These are phyloP conservation scores for Dolichallabes microphthalmus DNA, from an alignment of 2,113 vertebrate genomes.

Conservation along the genomic window DNA sequence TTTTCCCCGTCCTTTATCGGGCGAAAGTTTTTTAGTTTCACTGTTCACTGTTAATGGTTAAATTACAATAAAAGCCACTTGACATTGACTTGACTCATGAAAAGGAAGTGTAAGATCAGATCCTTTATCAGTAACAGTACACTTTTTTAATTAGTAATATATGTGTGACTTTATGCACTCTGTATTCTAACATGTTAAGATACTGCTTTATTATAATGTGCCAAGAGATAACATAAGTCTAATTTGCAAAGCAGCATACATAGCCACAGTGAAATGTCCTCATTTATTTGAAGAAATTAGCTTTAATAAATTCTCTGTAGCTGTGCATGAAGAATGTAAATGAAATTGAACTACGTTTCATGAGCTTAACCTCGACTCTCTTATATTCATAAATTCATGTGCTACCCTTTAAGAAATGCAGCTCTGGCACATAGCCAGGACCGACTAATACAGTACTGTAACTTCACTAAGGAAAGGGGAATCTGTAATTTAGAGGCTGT, in stretches of 20 bases:
- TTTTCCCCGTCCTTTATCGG: no score
- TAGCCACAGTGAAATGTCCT: conserved; percentile 4
- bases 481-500: not conserved
- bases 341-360: conserved; percentile 10
- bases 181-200: not conserved
- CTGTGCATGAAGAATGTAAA: conserved; percentile 16
- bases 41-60: no score
- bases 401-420: conserved; percentile 11
- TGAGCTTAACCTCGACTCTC: conserved; percentile 26
- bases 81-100: not conserved
- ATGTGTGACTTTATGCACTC: not conserved
- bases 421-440: conserved; percentile 21
- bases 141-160: not conserved
- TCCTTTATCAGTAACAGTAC: not conserved
- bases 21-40: no score
- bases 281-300: conserved; percentile 19
- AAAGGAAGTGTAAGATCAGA: not conserved
- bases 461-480: not conserved
- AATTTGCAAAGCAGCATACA: not conserved
- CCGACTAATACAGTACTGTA: not conserved
- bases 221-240: not conserved
- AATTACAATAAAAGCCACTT: no score
- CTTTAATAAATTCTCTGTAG: conserved; percentile 24
- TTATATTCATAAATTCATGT: conserved; percentile 32
- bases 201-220: not conserved